These are phyloP conservation scores for Furcifer pardalis DNA, from an alignment of 2,797 vertebrate genomes.

Conservation along the genomic window DNA sequence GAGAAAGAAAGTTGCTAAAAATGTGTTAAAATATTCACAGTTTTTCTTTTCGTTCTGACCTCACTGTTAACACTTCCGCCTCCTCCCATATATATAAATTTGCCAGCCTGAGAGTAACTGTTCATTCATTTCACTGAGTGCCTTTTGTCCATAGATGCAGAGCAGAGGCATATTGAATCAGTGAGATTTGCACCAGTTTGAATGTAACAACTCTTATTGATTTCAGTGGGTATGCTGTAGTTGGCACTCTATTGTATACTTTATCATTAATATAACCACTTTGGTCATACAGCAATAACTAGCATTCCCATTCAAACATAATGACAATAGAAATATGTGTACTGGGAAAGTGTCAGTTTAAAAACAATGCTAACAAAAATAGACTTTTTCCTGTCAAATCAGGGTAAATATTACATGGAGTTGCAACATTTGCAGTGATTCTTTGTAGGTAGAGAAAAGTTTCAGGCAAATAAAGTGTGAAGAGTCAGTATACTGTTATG, in stretches of 20 bases:
- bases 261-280: too few species aligned
- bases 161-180: too few species aligned
- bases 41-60: not conserved
- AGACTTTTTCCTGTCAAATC: not conserved
- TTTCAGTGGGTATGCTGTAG: too few species aligned
- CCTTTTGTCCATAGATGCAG: not conserved
- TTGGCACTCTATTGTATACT: too few species aligned
- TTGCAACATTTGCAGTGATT: not conserved
- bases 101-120: not conserved
- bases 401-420: too few species aligned
- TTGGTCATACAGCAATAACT: too few species aligned
- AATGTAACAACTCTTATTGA: too few species aligned
- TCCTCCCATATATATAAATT: not conserved
- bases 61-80: not conserved
- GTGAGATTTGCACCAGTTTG: too few species aligned
- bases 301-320: too few species aligned
- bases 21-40: not conserved
- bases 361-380: too few species aligned
- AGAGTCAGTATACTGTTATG: not conserved
- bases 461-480: not conserved
- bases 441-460: not conserved
- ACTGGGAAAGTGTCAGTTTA: too few species aligned
- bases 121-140: not conserved
- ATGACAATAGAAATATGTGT: too few species aligned
- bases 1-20: not conserved